Percentiles rank a stretch among this genome's conserved stretches.
phyloP scores from a whole-genome alignment of 2,797 vertebrate species.

The Catharus ustulatus region DNA sequence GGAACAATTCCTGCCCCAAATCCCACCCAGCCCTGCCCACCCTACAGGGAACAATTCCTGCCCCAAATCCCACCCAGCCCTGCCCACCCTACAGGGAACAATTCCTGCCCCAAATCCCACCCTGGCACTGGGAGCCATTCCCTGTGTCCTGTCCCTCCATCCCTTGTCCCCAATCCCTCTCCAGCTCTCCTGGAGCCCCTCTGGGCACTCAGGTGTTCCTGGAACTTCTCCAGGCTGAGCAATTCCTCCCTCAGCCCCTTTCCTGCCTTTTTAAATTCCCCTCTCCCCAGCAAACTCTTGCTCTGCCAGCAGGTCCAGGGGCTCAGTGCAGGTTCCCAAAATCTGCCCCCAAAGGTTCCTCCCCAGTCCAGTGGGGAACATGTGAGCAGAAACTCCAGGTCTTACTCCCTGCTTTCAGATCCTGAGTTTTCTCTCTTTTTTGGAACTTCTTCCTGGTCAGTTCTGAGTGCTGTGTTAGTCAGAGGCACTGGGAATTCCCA shows the following conservation, averaged over 20 bases:
- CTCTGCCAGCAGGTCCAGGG: background rate
- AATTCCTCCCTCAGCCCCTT: no score
- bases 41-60: no score
- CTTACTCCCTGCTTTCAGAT: background rate
- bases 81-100: no score
- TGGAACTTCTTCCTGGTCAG: background rate
- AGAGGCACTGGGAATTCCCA: background rate
- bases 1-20: no score
- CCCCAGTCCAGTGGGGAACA: background rate
- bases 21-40: no score
- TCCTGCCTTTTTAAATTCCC: background rate
- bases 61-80: no score
- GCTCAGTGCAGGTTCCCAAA: background rate
- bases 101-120: background rate
- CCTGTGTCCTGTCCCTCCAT: rapidly evolving
- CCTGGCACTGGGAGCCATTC: background rate
- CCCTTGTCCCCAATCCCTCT: background rate
- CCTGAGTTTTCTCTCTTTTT: background rate
- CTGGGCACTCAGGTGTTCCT: background rate
- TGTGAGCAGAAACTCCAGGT: background rate
- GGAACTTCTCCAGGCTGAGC: background rate
- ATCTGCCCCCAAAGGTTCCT: background rate
- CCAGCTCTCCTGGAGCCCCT: background rate
- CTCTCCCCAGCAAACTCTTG: background rate
- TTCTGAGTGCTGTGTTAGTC: background rate